Evolutionary conservation across 1,140 invertebrate species (phyloP).

Genomic region (Paracyclopina nana): DNA sequence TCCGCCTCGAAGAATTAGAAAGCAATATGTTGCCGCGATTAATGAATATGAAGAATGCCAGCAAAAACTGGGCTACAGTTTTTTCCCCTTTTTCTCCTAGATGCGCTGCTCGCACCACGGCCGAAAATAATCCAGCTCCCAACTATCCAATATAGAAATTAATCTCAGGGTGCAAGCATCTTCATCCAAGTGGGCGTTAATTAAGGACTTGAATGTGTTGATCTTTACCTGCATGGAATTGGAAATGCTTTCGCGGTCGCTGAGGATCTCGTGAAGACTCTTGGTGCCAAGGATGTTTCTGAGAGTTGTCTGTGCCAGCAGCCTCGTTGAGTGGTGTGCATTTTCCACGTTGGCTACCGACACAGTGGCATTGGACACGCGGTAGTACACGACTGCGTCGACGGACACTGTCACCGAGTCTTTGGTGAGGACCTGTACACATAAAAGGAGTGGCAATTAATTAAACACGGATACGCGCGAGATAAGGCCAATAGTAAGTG

Average conservation of each 20-base stretch:
- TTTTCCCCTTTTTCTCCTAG: no score
- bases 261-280: slow-evolving; percentile 29
- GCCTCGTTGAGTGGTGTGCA: slow-evolving; percentile 46
- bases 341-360: slow-evolving; percentile 94
- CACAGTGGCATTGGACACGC: slow-evolving; percentile 73
- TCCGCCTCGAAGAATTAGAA: no score
- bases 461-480: background rate
- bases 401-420: slow-evolving; percentile 29
- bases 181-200: no score
- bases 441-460: background rate
- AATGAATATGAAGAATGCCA: no score
- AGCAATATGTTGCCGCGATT: no score
- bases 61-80: no score
- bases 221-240: slow-evolving; percentile 16
- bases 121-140: no score
- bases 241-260: slow-evolving; percentile 24
- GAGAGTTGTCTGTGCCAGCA: slow-evolving; percentile 27
- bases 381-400: slow-evolving; percentile 35
- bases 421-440: slow-evolving; percentile 11
- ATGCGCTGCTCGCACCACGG: no score
- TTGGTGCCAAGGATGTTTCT: slow-evolving; percentile 31
- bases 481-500: background rate
- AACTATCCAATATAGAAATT: no score
- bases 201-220: no score
- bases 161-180: no score